A percentile compares a stretch with the other conserved stretches of the same genome.
These are phyloP conservation scores for Tiliacea citrago DNA, from an alignment of 2,888 invertebrate species.

Conservation along the genomic window DNA sequence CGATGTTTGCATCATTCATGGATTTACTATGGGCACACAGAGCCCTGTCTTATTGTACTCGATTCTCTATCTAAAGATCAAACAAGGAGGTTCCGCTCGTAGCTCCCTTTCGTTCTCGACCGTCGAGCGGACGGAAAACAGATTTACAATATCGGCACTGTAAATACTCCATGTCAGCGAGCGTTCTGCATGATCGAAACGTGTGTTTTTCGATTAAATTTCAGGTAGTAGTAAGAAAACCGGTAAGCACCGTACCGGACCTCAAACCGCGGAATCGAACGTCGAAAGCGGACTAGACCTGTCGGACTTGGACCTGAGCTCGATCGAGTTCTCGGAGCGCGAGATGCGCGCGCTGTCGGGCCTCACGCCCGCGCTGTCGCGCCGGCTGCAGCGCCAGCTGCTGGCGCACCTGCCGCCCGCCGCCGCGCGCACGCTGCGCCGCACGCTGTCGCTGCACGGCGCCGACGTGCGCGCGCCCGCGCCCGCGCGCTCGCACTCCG, in stretches of 20 bases:
- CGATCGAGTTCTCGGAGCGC: slow-evolving; percentile 92
- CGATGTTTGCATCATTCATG: slow-evolving; percentile 73
- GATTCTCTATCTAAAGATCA: slow-evolving; percentile 38
- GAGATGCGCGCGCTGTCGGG: slow-evolving; percentile 93
- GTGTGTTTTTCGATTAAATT: slow-evolving; percentile 90
- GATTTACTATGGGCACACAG: slow-evolving; percentile 38
- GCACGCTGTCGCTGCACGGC: slow-evolving; percentile 91
- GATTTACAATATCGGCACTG: slow-evolving; percentile 75
- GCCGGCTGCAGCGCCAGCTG: slow-evolving; percentile 93
- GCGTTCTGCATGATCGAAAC: slow-evolving; percentile 90
- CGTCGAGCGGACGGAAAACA: slow-evolving; percentile 56
- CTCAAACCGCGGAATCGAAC: slow-evolving; percentile 69
- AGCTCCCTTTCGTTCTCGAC: slow-evolving; percentile 48
- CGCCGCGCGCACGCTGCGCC: slow-evolving; percentile 92
- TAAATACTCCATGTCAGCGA: slow-evolving; percentile 87
- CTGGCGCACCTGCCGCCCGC: slow-evolving; percentile 93
- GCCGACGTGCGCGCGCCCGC: slow-evolving; percentile 69
- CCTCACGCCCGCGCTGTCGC: slow-evolving; percentile 93
- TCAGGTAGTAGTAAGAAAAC: slow-evolving; percentile 88
- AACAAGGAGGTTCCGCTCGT: slow-evolving; percentile 50
- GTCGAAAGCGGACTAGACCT: slow-evolving; percentile 87
- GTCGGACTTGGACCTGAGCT: slow-evolving; percentile 92
- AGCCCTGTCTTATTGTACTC: slow-evolving; percentile 38
- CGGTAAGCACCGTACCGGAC: slow-evolving; percentile 80
- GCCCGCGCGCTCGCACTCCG: slow-evolving; percentile 78